These are phyloP conservation scores for Archocentrus centrarchus DNA, from an alignment of 2,113 vertebrate genomes.

Conservation along the genomic window DNA sequence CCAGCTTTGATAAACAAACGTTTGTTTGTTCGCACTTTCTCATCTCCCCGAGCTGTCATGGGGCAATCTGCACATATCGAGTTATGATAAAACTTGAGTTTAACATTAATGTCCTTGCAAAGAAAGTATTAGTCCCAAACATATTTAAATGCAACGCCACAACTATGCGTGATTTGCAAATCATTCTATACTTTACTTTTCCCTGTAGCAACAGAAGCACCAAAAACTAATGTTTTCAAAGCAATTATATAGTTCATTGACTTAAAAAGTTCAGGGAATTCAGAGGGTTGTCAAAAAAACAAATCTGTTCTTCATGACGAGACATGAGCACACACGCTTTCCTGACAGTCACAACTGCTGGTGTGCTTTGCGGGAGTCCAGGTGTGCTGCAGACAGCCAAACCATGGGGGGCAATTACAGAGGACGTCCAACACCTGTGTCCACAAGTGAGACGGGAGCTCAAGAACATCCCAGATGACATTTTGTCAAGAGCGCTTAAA, in stretches of 20 bases:
- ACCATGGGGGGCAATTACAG: conserved; percentile 69
- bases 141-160: neutral
- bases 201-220: neutral
- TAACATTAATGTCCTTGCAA: neutral
- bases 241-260: conserved; percentile 11
- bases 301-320: conserved; percentile 27
- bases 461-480: conserved; percentile 51
- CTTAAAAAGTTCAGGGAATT: conserved; percentile 12
- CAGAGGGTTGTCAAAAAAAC: conserved; percentile 37
- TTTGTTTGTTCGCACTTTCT: conserved; percentile 42
- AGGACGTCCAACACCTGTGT: conserved; percentile 68
- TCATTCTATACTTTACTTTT: neutral
- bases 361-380: conserved; percentile 43
- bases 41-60: conserved; percentile 18
- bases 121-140: neutral
- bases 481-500: conserved; percentile 13
- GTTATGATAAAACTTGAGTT: neutral
- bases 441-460: conserved; percentile 21
- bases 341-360: conserved; percentile 22
- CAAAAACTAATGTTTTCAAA: conserved; percentile 10
- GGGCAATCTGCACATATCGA: neutral
- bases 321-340: conserved; percentile 9
- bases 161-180: neutral
- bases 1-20: conserved; percentile 67
- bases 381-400: conserved; percentile 55